These are phyloP conservation scores for Hyperoplus immaculatus DNA, from an alignment of 2,797 vertebrate species.

Conservation along the genomic window DNA sequence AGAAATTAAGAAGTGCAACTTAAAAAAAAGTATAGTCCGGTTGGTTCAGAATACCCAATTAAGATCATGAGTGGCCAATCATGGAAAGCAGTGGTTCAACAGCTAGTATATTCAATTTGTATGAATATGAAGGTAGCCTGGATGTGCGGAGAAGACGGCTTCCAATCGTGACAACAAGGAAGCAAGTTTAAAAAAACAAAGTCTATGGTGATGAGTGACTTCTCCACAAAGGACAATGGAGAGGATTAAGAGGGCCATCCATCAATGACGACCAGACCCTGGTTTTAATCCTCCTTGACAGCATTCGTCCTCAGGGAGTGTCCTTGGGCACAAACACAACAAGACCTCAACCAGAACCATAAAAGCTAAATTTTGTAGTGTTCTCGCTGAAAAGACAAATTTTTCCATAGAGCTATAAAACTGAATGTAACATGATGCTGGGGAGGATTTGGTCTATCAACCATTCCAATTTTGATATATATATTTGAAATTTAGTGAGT, in stretches of 20 bases:
- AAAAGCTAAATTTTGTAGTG: slow-evolving; percentile 40
- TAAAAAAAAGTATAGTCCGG: background rate
- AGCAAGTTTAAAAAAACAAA: background rate
- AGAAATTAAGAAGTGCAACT: too few species aligned
- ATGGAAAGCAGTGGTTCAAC: background rate
- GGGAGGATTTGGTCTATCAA: too few species aligned
- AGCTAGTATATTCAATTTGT: background rate
- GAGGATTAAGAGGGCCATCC: slow-evolving; percentile 30
- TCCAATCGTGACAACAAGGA: background rate
- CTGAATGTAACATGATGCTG: slow-evolving; percentile 15
- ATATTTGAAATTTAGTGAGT: background rate
- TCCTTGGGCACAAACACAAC: slow-evolving; percentile 53
- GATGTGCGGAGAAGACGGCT: background rate
- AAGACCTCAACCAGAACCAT: slow-evolving; percentile 30
- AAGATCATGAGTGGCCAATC: background rate
- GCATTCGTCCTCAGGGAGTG: slow-evolving; percentile 41
- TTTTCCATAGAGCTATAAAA: slow-evolving; percentile 16
- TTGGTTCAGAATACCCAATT: background rate
- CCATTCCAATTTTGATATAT: background rate
- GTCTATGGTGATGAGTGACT: background rate
- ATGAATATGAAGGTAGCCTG: background rate
- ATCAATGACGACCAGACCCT: slow-evolving; percentile 17
- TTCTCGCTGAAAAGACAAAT: slow-evolving; percentile 49
- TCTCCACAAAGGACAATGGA: slow-evolving; percentile 1
- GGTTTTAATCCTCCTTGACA: slow-evolving; percentile 58